A percentile compares a stretch with the other conserved stretches of the same genome.
phyloP scores from a whole-genome alignment of 1,140 invertebrate genomes.

The Tyrophagus putrescentiae region DNA sequence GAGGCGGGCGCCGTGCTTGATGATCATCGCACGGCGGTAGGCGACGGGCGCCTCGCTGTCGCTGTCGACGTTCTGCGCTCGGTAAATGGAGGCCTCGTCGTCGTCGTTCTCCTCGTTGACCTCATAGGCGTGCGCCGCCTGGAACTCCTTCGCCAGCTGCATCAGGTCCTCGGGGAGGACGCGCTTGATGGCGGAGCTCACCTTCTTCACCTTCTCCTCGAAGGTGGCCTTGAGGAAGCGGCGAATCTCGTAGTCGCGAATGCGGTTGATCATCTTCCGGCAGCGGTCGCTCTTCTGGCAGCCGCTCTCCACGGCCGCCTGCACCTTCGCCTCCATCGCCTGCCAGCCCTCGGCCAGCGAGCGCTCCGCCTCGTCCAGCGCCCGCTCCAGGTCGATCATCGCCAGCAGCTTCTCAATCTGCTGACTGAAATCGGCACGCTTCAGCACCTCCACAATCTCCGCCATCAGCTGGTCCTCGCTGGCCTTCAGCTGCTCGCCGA shows the following conservation, averaged over 20 bases:
- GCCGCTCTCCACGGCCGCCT: not conserved
- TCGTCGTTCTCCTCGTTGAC: too few relatives aligned
- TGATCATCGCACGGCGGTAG: too few relatives aligned
- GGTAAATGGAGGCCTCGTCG: too few relatives aligned
- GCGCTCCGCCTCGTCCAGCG: not conserved
- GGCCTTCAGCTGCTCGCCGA: not conserved
- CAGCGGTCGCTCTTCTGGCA: not conserved
- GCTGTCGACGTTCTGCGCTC: too few relatives aligned
- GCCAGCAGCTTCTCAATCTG: not conserved
- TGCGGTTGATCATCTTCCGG: not conserved
- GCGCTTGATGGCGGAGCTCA: too few relatives aligned
- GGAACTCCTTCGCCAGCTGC: too few relatives aligned
- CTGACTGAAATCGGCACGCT: not conserved
- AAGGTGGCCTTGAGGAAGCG: too few relatives aligned
- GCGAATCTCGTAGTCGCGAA: constrained; percentile 13
- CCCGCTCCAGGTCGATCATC: not conserved
- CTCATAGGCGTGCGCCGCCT: too few relatives aligned
- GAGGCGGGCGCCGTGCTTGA: too few relatives aligned
- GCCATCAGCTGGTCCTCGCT: not conserved
- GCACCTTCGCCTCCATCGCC: not conserved
- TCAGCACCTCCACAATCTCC: not conserved
- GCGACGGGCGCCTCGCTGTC: too few relatives aligned
- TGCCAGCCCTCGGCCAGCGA: not conserved
- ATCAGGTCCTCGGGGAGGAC: too few relatives aligned
- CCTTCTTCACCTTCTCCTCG: too few relatives aligned